Percentiles rank a stretch among this genome's conserved stretches.
These are phyloP conservation scores for Drosophila leonis DNA, from an alignment of 2,888 invertebrate species.

Conservation along the genomic window DNA sequence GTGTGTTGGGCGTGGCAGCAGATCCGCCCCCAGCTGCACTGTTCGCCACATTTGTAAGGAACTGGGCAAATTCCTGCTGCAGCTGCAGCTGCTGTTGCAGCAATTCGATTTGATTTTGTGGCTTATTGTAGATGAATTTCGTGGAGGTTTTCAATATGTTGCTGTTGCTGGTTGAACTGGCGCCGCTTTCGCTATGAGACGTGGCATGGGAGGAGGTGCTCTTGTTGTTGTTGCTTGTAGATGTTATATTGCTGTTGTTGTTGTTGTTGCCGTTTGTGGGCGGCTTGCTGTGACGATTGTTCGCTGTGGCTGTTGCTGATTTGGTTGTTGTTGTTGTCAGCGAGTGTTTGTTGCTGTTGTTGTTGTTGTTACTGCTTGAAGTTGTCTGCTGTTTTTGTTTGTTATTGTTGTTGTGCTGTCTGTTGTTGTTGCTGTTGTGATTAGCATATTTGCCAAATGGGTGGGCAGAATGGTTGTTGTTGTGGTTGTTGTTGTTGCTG, in stretches of 20 bases:
- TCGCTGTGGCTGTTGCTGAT: slow-evolving; percentile 23
- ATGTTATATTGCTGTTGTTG: slow-evolving; percentile 1
- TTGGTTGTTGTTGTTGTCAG: slow-evolving; percentile 32
- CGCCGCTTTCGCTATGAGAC: slow-evolving; percentile 32
- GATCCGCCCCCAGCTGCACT: slow-evolving; percentile 43
- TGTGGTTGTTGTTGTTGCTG: slow-evolving; percentile 16
- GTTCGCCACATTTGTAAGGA: slow-evolving; percentile 79
- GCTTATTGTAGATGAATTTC: slow-evolving; percentile 83
- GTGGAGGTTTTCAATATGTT: slow-evolving; percentile 79
- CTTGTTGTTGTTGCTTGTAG: slow-evolving; percentile 10
- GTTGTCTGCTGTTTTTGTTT: slow-evolving; percentile 9
- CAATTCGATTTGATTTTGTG: slow-evolving; percentile 81
- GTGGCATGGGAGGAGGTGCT: slow-evolving; percentile 35
- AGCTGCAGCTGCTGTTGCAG: slow-evolving; percentile 81
- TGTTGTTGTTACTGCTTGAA: slow-evolving; percentile 9
- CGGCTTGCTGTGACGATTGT: slow-evolving; percentile 45
- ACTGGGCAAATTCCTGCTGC: slow-evolving; percentile 82
- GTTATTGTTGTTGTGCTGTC: slow-evolving; percentile 30
- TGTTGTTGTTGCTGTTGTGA: slow-evolving; percentile 46
- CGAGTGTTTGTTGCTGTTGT: slow-evolving; percentile 2
- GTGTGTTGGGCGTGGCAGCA: slow-evolving; percentile 27
- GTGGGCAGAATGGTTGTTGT: slow-evolving; percentile 34
- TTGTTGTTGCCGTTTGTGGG: slow-evolving; percentile 17
- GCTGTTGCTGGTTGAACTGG: slow-evolving; percentile 46
- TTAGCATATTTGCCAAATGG: slow-evolving; percentile 51